Evolutionary conservation across 2,888 invertebrate species (phyloP).

Genomic region (Amphimallon solstitiale): DNA sequence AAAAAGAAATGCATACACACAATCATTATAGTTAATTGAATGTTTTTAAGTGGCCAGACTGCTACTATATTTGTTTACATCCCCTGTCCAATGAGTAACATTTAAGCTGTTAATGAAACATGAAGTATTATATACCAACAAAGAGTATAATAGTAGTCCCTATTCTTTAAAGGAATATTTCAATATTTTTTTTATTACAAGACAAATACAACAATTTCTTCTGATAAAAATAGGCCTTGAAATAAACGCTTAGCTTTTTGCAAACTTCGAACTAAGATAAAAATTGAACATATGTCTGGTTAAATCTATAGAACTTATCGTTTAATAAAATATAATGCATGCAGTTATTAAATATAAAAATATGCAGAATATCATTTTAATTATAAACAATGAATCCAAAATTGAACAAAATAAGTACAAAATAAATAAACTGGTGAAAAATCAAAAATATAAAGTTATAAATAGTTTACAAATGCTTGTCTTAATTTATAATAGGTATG

Average conservation of each 20-base stretch:
- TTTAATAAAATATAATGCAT: neutral
- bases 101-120: neutral
- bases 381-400: too few relatives aligned
- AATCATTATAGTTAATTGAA: slow-evolving; percentile 13
- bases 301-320: neutral
- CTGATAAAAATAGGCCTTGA: slow-evolving; percentile 2
- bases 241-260: slow-evolving; percentile 13
- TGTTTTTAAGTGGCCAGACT: neutral
- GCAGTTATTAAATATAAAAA: too few relatives aligned
- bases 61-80: slow-evolving; percentile 18
- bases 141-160: neutral
- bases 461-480: too few relatives aligned
- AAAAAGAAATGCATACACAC: neutral
- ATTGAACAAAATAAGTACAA: too few relatives aligned
- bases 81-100: neutral
- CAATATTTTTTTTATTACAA: neutral
- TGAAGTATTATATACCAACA: neutral
- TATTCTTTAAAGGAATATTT: neutral
- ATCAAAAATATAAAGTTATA: too few relatives aligned
- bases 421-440: too few relatives aligned
- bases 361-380: too few relatives aligned
- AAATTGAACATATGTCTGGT: neutral
- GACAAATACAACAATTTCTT: slow-evolving; percentile 7
- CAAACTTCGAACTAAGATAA: neutral
- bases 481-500: too few relatives aligned